These are phyloP conservation scores for Ctenicera cuprea DNA, from an alignment of 2,888 invertebrate genomes.

Conservation along the genomic window DNA sequence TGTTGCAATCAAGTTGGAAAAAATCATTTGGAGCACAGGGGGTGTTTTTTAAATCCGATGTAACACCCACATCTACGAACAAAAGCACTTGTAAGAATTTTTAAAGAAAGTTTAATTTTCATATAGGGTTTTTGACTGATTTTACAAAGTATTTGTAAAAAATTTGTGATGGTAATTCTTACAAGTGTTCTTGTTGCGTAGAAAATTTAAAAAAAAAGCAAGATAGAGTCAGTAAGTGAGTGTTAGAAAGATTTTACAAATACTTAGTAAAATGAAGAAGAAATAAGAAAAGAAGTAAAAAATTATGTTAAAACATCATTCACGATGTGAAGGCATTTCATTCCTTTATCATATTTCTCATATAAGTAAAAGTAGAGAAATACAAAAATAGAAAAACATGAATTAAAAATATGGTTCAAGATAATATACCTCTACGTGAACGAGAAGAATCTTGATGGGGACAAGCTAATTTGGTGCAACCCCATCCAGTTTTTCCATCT, in stretches of 20 bases:
- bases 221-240: constrained; percentile 16
- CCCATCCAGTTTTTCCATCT: constrained; percentile 67
- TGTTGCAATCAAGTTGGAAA: constrained; percentile 76
- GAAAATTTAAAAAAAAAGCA: constrained; percentile 17
- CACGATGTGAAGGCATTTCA: too few relatives aligned
- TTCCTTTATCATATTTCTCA: too few relatives aligned
- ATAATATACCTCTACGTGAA: constrained; percentile 30
- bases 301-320: background rate
- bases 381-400: too few relatives aligned
- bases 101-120: background rate
- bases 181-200: constrained; percentile 50
- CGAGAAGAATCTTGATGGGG: constrained; percentile 44
- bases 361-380: too few relatives aligned
- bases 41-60: constrained; percentile 67
- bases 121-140: background rate
- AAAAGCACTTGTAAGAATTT: constrained; percentile 56
- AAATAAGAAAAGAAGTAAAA: background rate
- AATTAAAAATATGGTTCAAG: background rate
- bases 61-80: constrained; percentile 61
- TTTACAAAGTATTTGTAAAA: constrained; percentile 56
- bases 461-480: constrained; percentile 64
- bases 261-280: constrained; percentile 54
- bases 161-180: constrained; percentile 9
- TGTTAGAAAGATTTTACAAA: constrained; percentile 55
- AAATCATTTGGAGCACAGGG: constrained; percentile 75